These are phyloP conservation scores for Notamacropus eugenii DNA, from an alignment of 2,797 vertebrate genomes.

Conservation along the genomic window DNA sequence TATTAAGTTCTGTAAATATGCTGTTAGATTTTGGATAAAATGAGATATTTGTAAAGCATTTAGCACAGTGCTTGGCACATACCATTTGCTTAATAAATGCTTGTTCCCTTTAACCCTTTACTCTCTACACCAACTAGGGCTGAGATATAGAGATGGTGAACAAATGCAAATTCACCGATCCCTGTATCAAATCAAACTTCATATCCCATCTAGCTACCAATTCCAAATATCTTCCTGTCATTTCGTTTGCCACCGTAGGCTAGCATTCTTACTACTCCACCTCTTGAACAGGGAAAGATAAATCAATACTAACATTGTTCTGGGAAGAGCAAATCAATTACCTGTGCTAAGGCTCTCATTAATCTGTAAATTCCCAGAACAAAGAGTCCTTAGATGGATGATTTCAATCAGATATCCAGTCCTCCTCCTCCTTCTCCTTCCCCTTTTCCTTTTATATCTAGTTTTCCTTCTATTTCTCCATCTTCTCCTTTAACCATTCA, in stretches of 20 bases:
- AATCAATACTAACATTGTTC: too few relatives aligned
- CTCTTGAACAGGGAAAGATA: too few relatives aligned
- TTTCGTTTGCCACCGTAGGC: background rate
- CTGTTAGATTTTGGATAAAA: background rate
- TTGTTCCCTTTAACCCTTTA: background rate
- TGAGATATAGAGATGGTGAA: background rate
- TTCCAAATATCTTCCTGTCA: too few relatives aligned
- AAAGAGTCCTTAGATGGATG: background rate
- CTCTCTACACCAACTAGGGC: background rate
- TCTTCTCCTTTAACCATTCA: too few relatives aligned
- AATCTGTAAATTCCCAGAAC: too few relatives aligned
- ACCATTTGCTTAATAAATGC: background rate
- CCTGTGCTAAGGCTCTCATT: too few relatives aligned
- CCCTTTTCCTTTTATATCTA: too few relatives aligned
- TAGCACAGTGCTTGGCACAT: background rate
- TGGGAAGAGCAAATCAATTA: too few relatives aligned
- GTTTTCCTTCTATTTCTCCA: too few relatives aligned
- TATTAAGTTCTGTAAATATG: background rate
- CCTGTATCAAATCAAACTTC: background rate
- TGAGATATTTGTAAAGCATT: background rate
- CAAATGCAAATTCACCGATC: background rate
- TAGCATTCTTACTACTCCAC: background rate
- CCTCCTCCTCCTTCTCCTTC: too few relatives aligned
- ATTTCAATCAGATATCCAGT: too few relatives aligned
- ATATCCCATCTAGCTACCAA: background rate